Percentiles rank a stretch among this genome's conserved stretches.
These are phyloP conservation scores for Capromys pilorides DNA, from an alignment of 2,797 vertebrate genomes.

Conservation along the genomic window DNA sequence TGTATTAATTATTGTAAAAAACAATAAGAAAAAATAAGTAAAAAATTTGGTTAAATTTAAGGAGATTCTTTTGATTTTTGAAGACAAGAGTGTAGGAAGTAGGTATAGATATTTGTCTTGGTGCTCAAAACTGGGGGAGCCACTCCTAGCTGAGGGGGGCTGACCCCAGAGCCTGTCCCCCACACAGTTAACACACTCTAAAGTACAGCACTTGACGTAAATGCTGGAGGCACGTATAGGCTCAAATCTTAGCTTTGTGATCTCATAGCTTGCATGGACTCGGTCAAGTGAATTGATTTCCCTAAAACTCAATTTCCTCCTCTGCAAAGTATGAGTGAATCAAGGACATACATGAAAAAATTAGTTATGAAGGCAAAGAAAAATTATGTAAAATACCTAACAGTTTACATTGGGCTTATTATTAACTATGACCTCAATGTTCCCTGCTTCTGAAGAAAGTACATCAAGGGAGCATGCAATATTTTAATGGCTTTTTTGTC, in stretches of 20 bases:
- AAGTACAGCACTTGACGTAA: neutral
- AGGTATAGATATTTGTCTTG: neutral
- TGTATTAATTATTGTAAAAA: no score
- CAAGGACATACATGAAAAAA: neutral
- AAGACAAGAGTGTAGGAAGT: neutral
- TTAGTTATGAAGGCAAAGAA: neutral
- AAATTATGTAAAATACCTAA: neutral
- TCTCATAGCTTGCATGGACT: neutral
- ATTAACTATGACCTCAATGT: neutral
- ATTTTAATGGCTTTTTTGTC: neutral
- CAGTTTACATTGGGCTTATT: neutral
- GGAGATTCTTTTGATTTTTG: slow-evolving; percentile 5
- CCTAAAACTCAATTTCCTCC: slow-evolving; percentile 4
- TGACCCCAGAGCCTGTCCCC: neutral
- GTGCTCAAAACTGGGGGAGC: neutral
- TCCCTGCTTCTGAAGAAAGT: neutral
- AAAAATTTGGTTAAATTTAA: neutral
- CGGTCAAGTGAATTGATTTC: neutral
- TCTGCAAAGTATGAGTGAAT: neutral
- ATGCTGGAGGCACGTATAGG: neutral
- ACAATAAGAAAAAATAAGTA: no score
- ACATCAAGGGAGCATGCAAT: neutral
- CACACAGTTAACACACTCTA: neutral
- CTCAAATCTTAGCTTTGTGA: neutral
- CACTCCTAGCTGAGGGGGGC: neutral